A percentile compares a stretch with the other conserved stretches of the same genome.
These are phyloP conservation scores for Parotocinclus haroldoi DNA, from an alignment of 2,797 vertebrate species.

Conservation along the genomic window DNA sequence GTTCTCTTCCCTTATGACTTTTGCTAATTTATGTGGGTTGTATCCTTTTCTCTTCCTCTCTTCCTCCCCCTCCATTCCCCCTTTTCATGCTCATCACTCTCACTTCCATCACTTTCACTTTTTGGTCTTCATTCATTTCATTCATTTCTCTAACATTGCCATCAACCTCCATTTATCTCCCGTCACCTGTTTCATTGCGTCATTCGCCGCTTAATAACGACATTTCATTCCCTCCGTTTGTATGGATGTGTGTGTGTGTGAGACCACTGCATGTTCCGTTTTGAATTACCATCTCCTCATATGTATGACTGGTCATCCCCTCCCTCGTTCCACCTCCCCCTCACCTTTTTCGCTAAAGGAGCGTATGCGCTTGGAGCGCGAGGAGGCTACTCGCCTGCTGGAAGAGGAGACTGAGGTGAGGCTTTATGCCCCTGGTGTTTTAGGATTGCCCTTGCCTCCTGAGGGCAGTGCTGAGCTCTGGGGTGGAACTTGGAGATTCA, in stretches of 20 bases:
- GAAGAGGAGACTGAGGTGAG: slow-evolving; percentile 90
- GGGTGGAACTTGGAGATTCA: not conserved
- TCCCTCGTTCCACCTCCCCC: slow-evolving; percentile 43
- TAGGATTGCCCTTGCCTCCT: slow-evolving; percentile 41
- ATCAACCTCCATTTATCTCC: slow-evolving; percentile 21
- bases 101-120: too few species aligned
- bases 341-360: slow-evolving; percentile 78
- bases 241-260: slow-evolving; percentile 39
- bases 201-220: not conserved
- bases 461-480: slow-evolving; percentile 39
- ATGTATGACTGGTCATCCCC: slow-evolving; percentile 43
- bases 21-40: slow-evolving; percentile 74
- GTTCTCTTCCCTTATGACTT: slow-evolving; percentile 29
- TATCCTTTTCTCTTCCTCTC: slow-evolving; percentile 56
- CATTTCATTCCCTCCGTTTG: slow-evolving; percentile 27
- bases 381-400: slow-evolving; percentile 82
- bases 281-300: slow-evolving; percentile 59
- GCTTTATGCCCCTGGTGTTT: slow-evolving; percentile 46
- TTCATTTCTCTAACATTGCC: slow-evolving; percentile 46
- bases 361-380: slow-evolving; percentile 84
- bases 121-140: slow-evolving; percentile 44
- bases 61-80: slow-evolving; percentile 8
- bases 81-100: slow-evolving; percentile 26
- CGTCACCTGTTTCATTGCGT: slow-evolving; percentile 11
- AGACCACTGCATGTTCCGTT: slow-evolving; percentile 48